phyloP scores from a whole-genome alignment of 2,888 invertebrate genomes.

The Syrista parreyssii region DNA sequence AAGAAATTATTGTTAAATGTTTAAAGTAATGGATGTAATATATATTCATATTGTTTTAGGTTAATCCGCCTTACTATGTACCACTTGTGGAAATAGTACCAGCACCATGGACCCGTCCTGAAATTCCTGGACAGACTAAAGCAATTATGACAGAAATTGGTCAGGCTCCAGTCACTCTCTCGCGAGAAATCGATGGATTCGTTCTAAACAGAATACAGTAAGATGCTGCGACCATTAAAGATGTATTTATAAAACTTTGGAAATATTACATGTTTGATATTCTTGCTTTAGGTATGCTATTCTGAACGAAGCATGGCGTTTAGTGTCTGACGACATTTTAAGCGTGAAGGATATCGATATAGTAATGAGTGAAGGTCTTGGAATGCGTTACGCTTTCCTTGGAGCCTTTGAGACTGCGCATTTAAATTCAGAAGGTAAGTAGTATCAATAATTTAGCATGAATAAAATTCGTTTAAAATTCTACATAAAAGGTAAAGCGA shows the following conservation, averaged over 20 bases:
- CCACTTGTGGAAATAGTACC: conserved; percentile 95
- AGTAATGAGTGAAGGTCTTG: conserved; percentile 94
- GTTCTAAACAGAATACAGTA: conserved; percentile 93
- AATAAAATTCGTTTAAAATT: neutral
- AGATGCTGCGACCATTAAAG: conserved; percentile 49
- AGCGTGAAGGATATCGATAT: conserved; percentile 90
- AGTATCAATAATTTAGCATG: neutral
- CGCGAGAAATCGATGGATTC: conserved; percentile 91
- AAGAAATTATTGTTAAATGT: neutral
- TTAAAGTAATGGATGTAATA: neutral
- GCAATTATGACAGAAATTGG: conserved; percentile 88
- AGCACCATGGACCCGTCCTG: conserved; percentile 90
- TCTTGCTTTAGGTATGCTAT: conserved; percentile 81
- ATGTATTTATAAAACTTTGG: neutral
- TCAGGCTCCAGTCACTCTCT: conserved; percentile 88
- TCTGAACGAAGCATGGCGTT: conserved; percentile 90
- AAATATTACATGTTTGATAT: neutral
- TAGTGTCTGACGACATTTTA: conserved; percentile 87
- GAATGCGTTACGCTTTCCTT: conserved; percentile 94
- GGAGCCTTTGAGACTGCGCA: conserved; percentile 95
- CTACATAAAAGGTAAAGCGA: neutral
- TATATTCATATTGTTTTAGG: conserved; percentile 60
- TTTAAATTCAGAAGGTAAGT: conserved; percentile 90
- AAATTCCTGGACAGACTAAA: conserved; percentile 79
- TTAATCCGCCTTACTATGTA: conserved; percentile 97